phyloP scores from a whole-genome alignment of 2,797 vertebrate species.

The Takifugu rubripes region DNA sequence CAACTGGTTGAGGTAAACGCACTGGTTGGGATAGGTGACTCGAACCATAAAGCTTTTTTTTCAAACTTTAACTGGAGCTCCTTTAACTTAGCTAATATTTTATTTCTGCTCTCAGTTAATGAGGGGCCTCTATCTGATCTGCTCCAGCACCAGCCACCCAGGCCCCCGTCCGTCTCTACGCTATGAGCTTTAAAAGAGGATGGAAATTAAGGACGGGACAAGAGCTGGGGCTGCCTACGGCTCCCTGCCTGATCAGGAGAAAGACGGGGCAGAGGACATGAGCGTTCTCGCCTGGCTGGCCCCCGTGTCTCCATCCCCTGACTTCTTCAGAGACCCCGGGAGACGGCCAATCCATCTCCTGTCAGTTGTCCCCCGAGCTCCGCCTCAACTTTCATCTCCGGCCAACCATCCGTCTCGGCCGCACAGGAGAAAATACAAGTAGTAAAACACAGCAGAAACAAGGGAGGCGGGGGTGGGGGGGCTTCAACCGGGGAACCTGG shows the following conservation, averaged over 20 bases:
- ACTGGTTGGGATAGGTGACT: too few relatives aligned
- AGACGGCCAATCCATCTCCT: constrained; percentile 32
- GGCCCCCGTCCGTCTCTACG: not conserved
- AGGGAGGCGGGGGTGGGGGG: not conserved
- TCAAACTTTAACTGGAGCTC: too few relatives aligned
- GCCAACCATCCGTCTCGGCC: constrained; percentile 44
- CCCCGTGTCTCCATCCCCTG: constrained; percentile 19
- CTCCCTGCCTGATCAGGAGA: constrained; percentile 16
- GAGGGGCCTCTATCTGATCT: too few relatives aligned
- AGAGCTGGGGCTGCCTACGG: too few relatives aligned
- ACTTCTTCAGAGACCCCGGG: constrained; percentile 25
- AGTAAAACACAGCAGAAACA: constrained; percentile 33
- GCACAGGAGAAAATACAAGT: constrained; percentile 20
- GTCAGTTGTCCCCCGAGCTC: constrained; percentile 26
- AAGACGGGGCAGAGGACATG: constrained; percentile 5
- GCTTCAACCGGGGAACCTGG: not conserved
- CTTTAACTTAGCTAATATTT: too few relatives aligned
- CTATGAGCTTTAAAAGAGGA: not conserved
- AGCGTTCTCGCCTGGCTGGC: constrained; percentile 2
- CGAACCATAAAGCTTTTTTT: too few relatives aligned
- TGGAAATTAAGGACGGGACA: constrained; percentile 8
- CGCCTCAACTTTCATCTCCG: constrained; percentile 51
- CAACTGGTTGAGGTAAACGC: too few relatives aligned
- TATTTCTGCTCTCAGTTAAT: too few relatives aligned
- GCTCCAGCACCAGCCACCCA: too few relatives aligned